Percentiles rank a stretch among this genome's conserved stretches.
phyloP scores from a whole-genome alignment of 2,888 invertebrate species.

The Xanthostigma xanthostigma region DNA sequence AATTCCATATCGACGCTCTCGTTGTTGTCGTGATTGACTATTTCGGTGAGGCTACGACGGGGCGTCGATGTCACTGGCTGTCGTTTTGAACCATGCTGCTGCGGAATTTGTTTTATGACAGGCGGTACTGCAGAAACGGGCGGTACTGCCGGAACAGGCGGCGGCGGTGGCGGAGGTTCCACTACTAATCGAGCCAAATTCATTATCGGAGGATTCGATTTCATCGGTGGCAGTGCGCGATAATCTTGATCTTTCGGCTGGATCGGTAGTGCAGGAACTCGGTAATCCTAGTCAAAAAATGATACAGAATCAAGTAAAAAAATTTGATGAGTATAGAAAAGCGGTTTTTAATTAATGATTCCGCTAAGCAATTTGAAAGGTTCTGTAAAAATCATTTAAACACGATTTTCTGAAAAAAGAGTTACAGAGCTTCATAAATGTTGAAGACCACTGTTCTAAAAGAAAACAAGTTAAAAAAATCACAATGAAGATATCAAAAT shows the following conservation, averaged over 20 bases:
- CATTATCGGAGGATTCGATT: slow-evolving; percentile 2
- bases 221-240: slow-evolving; percentile 5
- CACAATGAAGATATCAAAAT: too few relatives aligned
- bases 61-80: slow-evolving; percentile 7
- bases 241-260: slow-evolving; percentile 13
- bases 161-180: slow-evolving; percentile 33
- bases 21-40: slow-evolving; percentile 46
- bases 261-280: slow-evolving; percentile 8
- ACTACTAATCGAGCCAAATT: slow-evolving; percentile 8
- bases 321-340: slow-evolving; percentile 9
- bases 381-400: too few relatives aligned
- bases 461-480: too few relatives aligned
- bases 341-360: background rate
- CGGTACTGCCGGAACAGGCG: slow-evolving; percentile 19
- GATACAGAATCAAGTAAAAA: slow-evolving; percentile 10
- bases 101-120: background rate
- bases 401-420: too few relatives aligned
- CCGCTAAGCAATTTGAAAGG: too few relatives aligned
- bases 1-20: slow-evolving; percentile 78
- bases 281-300: slow-evolving; percentile 18
- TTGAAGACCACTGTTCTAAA: too few relatives aligned
- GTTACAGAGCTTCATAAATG: too few relatives aligned
- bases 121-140: slow-evolving; percentile 14
- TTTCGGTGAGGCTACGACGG: slow-evolving; percentile 10
- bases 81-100: background rate